Base-by-base conservation (phyloP, 2,888 invertebrate species). In the Tribolium freemani region DNA sequence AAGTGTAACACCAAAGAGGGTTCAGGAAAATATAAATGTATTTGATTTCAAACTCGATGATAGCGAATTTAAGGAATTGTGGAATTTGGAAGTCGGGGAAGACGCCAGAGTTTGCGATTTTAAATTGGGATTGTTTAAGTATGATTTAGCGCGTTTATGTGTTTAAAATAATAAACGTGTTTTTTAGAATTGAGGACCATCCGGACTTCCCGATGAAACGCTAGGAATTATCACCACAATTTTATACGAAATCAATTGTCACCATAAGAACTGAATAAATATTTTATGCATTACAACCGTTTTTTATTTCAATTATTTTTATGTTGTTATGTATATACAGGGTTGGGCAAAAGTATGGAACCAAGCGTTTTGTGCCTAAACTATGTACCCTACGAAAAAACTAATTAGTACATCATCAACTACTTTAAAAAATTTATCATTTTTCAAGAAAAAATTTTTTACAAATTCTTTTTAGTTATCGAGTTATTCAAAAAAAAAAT, bases 21-120 rank as follows among this genome's bases (percentile, higher is more conserved):
- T 96, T 21, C 88, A 88, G 81, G 90, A 93, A 87, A 96, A 96
- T 82, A 89, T 94, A 54, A 86, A 91, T 67, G 83, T 94, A 54
- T 93, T 93, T 84, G 91, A 92, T 84, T 94, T 94, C 83, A 86
- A 89, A 94, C 48, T 87, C 86, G 26, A 85, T 85, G 81, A 86
- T 0, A 86, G 87, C 2, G 93, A 94, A 81, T 88, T 93, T 84
- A 79, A 85, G 0, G 86, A 87, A 53, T 82, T 95, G 50, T 86
- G 87, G 13, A 85, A 85, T 0, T 83, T 94, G 60, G 93, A 95
- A 82, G 0, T 83, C 93, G 71, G 93, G 5, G 88, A 89, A 69
- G 84, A 87, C 11, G 91, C 91, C 0, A 90, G 94, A 69, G 94
- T 83, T 88, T 89, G 75, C 91, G 90, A 21, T 87, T 48, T 48